Percentiles rank a stretch among this genome's conserved stretches.
phyloP scores from a whole-genome alignment of 2,888 invertebrate species.

The Caenorhabditis drosophilae region DNA sequence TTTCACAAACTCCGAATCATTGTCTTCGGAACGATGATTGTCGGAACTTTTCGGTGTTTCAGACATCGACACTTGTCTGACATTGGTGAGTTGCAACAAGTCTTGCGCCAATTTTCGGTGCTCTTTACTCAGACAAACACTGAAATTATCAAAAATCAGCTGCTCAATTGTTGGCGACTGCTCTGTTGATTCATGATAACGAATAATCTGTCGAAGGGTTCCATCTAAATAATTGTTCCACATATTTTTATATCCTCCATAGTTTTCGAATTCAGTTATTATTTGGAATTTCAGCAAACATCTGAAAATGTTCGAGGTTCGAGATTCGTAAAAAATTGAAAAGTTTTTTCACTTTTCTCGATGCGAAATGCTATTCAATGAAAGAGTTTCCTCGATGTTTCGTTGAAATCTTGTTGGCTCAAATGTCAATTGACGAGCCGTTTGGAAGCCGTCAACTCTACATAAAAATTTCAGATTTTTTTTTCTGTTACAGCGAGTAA shows the following conservation, averaged over 20 bases:
- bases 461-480: no score
- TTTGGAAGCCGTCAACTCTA: constrained; percentile 9
- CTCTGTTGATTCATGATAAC: constrained; percentile 8
- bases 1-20: constrained; percentile 10
- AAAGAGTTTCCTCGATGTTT: constrained; percentile 16
- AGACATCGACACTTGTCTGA: constrained; percentile 2
- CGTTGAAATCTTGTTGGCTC: background rate
- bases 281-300: constrained; percentile 20
- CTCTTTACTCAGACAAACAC: constrained; percentile 9
- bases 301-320: no score
- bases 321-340: no score
- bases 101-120: constrained; percentile 9
- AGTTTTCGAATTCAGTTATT: constrained; percentile 18
- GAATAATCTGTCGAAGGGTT: constrained; percentile 4
- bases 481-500: no score
- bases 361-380: constrained; percentile 19
- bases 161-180: constrained; percentile 8
- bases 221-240: constrained; percentile 15
- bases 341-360: constrained; percentile 25
- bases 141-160: constrained; percentile 6
- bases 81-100: constrained; percentile 5
- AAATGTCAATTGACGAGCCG: constrained; percentile 4
- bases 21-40: background rate
- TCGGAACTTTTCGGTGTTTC: constrained; percentile 17
- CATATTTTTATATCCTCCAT: background rate